Evolutionary conservation across 2,113 vertebrate species (phyloP).

Genomic region (Zapornia atra): DNA sequence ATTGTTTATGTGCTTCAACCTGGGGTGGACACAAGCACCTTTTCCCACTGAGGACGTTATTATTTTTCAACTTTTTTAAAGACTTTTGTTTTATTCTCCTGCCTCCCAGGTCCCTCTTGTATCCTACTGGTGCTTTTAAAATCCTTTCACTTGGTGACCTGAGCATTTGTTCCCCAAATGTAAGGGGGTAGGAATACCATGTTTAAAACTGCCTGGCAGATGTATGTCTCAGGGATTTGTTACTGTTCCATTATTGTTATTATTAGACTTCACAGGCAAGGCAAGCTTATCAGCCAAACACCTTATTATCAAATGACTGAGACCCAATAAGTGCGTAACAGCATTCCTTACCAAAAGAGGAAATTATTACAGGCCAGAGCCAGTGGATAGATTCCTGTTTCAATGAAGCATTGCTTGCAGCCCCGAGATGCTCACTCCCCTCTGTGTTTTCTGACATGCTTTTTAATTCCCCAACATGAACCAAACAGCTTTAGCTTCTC

Average conservation of each 20-base stretch:
- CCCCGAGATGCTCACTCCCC: slow-evolving; percentile 9
- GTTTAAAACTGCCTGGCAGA: background rate
- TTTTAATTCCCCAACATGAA: slow-evolving; percentile 69
- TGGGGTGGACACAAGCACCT: background rate
- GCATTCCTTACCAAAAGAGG: slow-evolving; percentile 82
- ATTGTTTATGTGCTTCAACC: background rate
- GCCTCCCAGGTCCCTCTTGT: accelerated
- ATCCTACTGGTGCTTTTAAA: background rate
- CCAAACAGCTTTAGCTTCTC: slow-evolving; percentile 76
- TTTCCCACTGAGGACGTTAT: background rate
- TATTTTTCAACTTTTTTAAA: too few relatives aligned
- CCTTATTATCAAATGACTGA: slow-evolving; percentile 51
- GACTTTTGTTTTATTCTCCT: background rate
- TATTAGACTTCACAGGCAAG: slow-evolving; percentile 32
- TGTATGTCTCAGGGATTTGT: background rate
- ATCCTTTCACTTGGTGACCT: background rate
- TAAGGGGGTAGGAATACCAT: background rate
- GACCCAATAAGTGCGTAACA: slow-evolving; percentile 47
- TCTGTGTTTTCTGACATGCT: slow-evolving; percentile 22
- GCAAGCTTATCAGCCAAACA: slow-evolving; percentile 52
- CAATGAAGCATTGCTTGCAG: background rate
- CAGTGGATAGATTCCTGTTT: background rate
- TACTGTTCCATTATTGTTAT: slow-evolving; percentile 4
- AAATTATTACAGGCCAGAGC: slow-evolving; percentile 23
- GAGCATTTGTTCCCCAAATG: background rate